Base-by-base conservation (phyloP, 2,888 invertebrate genomes). In the Drosophila robusta region DNA sequence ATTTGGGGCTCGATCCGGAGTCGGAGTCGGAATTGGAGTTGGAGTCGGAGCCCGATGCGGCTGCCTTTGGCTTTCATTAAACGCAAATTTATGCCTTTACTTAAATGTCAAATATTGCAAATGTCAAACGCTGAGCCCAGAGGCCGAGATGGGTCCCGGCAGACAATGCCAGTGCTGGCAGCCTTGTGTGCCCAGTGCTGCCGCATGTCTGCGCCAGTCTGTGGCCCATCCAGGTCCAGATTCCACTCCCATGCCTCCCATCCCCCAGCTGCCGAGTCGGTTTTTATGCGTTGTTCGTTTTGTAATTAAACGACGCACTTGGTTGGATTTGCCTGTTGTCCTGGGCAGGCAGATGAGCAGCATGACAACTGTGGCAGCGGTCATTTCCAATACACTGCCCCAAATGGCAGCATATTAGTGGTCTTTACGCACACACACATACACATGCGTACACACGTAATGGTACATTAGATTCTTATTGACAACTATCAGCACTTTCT, bases 211-310 rank as follows among this genome's bases (percentile, higher is more conserved):
- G 69, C 45, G 45, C 52, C 52, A 68, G 46, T 39, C 75, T 58
- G 55, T 45, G 58, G 44, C 57, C 49, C 49, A 29, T 54, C 54
- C 61, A 18, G 60, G 49, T 39, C 47, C 49, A 12, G 8, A 16
- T 34, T 26, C 80, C 67, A 18, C 47, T 39, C 55, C 38, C 16
- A 36, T 24, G 12, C 56, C 63, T 46, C 16, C 1, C 32, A 24
- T 49, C 57, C 55, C 44, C 45, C 47, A 26, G 16, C 34, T 61
- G 60, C 62, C 61, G 80, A 65, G 69, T 80, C 65, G 81, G 78
- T 84, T 89, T 86, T 86, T 89, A 86, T 86, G 89, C 86, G 85
- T 85, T 84, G 87, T 88, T 87, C 89, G 86, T 87, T 86, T 87
- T 87, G 86, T 86, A 87, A 87, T 87, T 87, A 87, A 87, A 80